These are phyloP conservation scores for Auanema sp. DNA, from an alignment of 2,888 invertebrate genomes.

Conservation along the genomic window DNA sequence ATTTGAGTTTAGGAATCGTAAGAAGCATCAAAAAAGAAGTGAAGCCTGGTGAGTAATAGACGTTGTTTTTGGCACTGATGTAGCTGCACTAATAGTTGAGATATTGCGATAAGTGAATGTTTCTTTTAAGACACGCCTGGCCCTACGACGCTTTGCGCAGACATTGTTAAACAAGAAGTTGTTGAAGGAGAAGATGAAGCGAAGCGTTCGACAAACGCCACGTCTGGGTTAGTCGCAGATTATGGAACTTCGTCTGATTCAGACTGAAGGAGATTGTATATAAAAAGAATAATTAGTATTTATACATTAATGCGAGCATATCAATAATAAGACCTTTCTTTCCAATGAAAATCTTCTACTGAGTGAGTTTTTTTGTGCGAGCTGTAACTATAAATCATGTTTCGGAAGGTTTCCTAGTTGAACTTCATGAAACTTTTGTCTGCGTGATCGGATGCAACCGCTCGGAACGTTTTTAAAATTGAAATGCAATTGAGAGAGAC, in stretches of 20 bases:
- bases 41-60: background rate
- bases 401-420: too few relatives aligned
- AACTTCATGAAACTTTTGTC: too few relatives aligned
- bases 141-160: too few relatives aligned
- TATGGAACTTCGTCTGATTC: conserved; percentile 29
- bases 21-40: conserved; percentile 18
- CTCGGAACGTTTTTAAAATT: too few relatives aligned
- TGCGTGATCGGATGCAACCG: too few relatives aligned
- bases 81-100: background rate
- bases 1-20: conserved; percentile 16
- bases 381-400: too few relatives aligned
- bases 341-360: too few relatives aligned
- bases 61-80: too few relatives aligned
- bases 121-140: too few relatives aligned
- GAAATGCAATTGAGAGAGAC: too few relatives aligned
- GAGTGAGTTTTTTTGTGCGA: too few relatives aligned
- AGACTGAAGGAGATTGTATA: conserved; percentile 10
- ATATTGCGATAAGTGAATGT: background rate
- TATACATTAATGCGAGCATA: background rate
- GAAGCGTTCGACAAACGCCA: conserved; percentile 2
- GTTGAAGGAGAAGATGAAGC: background rate
- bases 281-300: background rate
- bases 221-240: conserved; percentile 18
- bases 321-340: too few relatives aligned
- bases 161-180: background rate